phyloP scores from a whole-genome alignment of 1,140 invertebrate species.

The Drosophila navojoa region DNA sequence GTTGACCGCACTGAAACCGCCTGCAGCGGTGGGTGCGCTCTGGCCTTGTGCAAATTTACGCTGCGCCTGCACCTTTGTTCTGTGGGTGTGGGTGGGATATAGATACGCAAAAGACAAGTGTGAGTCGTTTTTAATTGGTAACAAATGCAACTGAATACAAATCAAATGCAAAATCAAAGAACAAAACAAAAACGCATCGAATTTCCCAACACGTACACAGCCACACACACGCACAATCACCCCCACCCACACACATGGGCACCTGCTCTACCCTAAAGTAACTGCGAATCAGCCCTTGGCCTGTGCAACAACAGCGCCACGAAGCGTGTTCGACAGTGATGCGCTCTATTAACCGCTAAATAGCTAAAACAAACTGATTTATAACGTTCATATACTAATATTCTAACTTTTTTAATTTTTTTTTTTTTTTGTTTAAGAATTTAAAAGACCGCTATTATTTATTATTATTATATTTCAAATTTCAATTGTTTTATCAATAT shows the following conservation, averaged over 20 bases:
- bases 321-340: conserved; percentile 54
- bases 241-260: conserved; percentile 10
- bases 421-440: neutral
- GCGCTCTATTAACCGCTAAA: conserved; percentile 10
- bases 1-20: conserved; percentile 43
- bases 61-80: conserved; percentile 93
- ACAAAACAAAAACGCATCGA: conserved; percentile 45
- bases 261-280: conserved; percentile 47
- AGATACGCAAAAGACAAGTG: conserved; percentile 17
- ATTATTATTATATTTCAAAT: neutral
- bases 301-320: conserved; percentile 51
- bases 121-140: conserved; percentile 58
- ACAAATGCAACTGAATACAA: conserved; percentile 51
- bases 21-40: conserved; percentile 84
- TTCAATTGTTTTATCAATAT: conserved; percentile 3
- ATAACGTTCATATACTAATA: neutral
- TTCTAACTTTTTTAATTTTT: too few species aligned
- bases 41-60: conserved; percentile 95
- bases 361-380: conserved; percentile 10
- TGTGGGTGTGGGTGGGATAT: conserved; percentile 69
- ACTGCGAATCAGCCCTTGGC: conserved; percentile 66
- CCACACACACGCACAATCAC: conserved; percentile 13
- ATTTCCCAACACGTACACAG: conserved; percentile 28
- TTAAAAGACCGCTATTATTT: neutral
- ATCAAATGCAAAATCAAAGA: conserved; percentile 50